Evolutionary conservation across 2,113 vertebrate species (phyloP).

Genomic region (Fukomys damarensis): DNA sequence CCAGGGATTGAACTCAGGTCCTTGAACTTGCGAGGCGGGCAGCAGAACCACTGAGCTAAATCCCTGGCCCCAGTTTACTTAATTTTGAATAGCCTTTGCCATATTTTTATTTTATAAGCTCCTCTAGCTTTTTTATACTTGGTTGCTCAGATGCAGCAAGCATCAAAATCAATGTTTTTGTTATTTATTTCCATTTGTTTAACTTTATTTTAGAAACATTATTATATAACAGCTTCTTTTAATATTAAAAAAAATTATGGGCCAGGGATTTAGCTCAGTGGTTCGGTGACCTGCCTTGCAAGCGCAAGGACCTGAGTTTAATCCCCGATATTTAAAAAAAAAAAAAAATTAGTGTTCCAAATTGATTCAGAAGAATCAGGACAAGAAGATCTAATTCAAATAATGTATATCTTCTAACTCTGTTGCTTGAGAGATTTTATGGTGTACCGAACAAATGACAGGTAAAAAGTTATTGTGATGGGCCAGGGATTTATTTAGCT

Average conservation of each 20-base stretch:
- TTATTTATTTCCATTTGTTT: background rate
- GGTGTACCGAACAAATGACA: background rate
- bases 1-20: too few species aligned
- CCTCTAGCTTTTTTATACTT: conserved; percentile 1
- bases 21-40: too few species aligned
- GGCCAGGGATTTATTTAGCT: too few species aligned
- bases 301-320: too few species aligned
- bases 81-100: conserved; percentile 26
- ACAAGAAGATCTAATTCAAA: background rate
- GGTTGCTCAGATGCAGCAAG: background rate
- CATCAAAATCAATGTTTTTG: conserved; percentile 5
- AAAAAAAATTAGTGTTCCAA: conserved; percentile 26
- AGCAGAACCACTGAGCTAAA: too few species aligned
- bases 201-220: conserved; percentile 56
- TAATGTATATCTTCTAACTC: background rate
- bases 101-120: background rate
- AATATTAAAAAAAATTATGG: background rate
- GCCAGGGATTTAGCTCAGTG: too few species aligned
- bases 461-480: background rate
- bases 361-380: conserved; percentile 8
- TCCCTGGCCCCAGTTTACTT: too few species aligned
- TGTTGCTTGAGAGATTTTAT: background rate
- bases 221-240: background rate
- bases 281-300: too few species aligned
- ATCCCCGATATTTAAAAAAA: too few species aligned